Evolutionary conservation across 2,113 vertebrate species (phyloP).

Genomic region (Leptodactylus fuscus): DNA sequence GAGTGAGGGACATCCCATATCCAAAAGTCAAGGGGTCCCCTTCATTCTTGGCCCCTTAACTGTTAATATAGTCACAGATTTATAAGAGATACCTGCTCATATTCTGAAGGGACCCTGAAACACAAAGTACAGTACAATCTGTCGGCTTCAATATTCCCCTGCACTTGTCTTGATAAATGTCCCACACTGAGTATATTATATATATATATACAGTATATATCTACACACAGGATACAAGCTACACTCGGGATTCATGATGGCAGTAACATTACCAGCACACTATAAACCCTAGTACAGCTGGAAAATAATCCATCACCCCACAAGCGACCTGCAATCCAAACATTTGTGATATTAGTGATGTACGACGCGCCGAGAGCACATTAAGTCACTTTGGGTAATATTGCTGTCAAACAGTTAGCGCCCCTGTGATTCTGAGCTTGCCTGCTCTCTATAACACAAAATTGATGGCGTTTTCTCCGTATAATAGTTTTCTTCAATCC

Average conservation of each 20-base stretch:
- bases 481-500: not conserved
- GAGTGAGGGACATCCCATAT: too few species aligned
- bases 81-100: too few species aligned
- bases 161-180: not conserved
- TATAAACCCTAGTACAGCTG: not conserved
- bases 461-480: not conserved
- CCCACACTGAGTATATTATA: not conserved
- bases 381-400: constrained; percentile 23
- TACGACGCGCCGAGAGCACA: not conserved
- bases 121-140: too few species aligned
- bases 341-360: constrained; percentile 1
- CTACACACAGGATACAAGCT: not conserved
- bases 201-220: too few species aligned
- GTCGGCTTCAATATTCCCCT: not conserved
- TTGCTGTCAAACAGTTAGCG: not conserved
- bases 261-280: not conserved
- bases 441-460: not conserved
- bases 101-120: too few species aligned
- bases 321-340: not conserved
- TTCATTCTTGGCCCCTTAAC: too few species aligned
- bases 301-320: not conserved
- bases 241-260: not conserved
- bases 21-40: too few species aligned
- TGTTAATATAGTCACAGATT: too few species aligned
- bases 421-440: not conserved